Base-by-base conservation (phyloP, 2,797 vertebrate species). In the Enteromius argenteus region DNA sequence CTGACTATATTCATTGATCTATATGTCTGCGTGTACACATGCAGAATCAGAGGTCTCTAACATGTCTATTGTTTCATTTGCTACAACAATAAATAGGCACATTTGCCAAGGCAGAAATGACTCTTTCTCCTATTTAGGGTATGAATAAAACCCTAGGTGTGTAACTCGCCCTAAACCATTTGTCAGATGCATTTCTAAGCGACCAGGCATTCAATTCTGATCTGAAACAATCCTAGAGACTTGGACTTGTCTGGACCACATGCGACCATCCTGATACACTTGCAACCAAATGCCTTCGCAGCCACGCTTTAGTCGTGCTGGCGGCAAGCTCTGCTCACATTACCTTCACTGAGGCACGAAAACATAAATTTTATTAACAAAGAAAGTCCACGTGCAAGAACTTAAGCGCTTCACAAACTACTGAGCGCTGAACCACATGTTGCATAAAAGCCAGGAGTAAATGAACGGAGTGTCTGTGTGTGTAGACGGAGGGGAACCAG, bases 371-470 rank as follows among this genome's bases (percentile, higher is more conserved):
- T 42, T 9, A 62, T 64, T 56, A 68, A 85, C 80, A 87, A 88
- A 87, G 58, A 79, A 83, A 83, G 58, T 66, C 21, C 69, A 30
- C 58, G 66, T 64, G 72, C 39, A 30, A 49, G 75, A 80, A 85
- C 88, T 81, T 49, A 35, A 51, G 83, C 42, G 2, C 67, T 81
- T 87, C 80, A 75, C 75, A 87, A 72, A 81, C 67, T 46, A 51
- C 68, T 83, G 79, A 86, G 85, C 51, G 27, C 80, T 64, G 69
- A 85, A 87, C 85, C 86, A 89, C 88, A 79, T 87, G 88, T 89
- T 89, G 85, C 86, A 85, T 82, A 83, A 84, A 84, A 80, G 74
- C 46, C 67, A 83, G 81, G 68, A 84, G 56, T 82, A 85, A 88
- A 87, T 84, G 51, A 84, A 73, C 68, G 64, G 56, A 58, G 67